Evolutionary conservation across 2,888 invertebrate species (phyloP).

Genomic region (Macrosiphum euphorbiae): DNA sequence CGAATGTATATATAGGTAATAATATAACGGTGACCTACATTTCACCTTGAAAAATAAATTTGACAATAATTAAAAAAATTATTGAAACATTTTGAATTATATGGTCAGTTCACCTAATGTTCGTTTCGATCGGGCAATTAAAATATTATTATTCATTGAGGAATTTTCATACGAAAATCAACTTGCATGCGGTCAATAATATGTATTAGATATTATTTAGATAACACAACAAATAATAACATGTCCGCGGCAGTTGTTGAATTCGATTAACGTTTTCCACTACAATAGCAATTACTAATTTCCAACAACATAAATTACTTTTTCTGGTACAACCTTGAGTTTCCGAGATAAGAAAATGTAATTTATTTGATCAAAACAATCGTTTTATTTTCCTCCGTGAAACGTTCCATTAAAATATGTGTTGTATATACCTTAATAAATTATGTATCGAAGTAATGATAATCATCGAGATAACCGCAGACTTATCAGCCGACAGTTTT

Average conservation of each 20-base stretch:
- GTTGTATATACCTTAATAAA: not conserved
- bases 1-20: not conserved
- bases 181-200: not conserved
- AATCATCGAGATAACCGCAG: constrained; percentile 19
- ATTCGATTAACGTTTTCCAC: constrained; percentile 21
- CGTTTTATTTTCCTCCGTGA: constrained; percentile 7
- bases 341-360: constrained; percentile 9
- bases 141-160: not conserved
- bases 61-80: not conserved
- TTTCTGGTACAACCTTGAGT: constrained; percentile 12
- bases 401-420: constrained; percentile 1
- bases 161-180: not conserved
- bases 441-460: not conserved
- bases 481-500: not conserved
- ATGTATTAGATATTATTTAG: not conserved
- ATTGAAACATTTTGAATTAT: not conserved
- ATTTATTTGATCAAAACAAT: constrained; percentile 47
- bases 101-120: not conserved
- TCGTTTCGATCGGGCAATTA: not conserved
- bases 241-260: not conserved
- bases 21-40: constrained; percentile 14
- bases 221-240: not conserved
- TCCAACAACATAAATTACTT: not conserved
- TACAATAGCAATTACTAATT: not conserved
- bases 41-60: constrained; percentile 35